These are phyloP conservation scores for Alectura lathami DNA, from an alignment of 2,113 vertebrate genomes.

Conservation along the genomic window DNA sequence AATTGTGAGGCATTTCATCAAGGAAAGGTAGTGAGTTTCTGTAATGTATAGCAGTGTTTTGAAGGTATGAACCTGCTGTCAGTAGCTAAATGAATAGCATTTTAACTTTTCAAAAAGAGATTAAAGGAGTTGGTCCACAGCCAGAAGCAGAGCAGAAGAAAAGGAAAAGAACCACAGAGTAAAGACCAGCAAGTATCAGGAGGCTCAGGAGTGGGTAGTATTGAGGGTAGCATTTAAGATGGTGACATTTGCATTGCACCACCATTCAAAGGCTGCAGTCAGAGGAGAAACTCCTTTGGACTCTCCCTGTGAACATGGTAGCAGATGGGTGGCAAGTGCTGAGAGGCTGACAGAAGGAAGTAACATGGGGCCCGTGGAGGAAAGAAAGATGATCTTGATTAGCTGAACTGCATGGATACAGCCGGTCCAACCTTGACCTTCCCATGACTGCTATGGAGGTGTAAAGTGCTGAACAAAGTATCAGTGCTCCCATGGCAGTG, in stretches of 20 bases:
- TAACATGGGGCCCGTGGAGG: neutral
- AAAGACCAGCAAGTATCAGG: neutral
- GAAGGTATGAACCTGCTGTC: neutral
- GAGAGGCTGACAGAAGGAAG: neutral
- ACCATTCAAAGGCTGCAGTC: neutral
- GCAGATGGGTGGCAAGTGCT: neutral
- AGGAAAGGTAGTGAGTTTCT: neutral
- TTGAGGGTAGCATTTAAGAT: neutral
- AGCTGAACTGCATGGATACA: neutral
- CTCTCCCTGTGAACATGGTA: neutral
- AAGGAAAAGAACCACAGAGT: neutral
- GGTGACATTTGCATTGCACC: neutral
- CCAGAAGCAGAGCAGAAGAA: neutral
- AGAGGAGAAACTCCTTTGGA: neutral
- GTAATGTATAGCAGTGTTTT: neutral
- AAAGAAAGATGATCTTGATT: neutral
- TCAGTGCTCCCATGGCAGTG: neutral
- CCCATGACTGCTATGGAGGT: neutral
- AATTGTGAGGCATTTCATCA: neutral
- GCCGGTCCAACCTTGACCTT: neutral
- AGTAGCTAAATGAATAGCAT: neutral
- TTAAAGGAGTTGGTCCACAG: neutral
- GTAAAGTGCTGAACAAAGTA: neutral
- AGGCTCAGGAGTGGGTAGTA: neutral
- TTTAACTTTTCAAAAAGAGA: conserved; percentile 38